Evolutionary conservation across 2,113 vertebrate species (phyloP).

Genomic region (Piaya cayana): DNA sequence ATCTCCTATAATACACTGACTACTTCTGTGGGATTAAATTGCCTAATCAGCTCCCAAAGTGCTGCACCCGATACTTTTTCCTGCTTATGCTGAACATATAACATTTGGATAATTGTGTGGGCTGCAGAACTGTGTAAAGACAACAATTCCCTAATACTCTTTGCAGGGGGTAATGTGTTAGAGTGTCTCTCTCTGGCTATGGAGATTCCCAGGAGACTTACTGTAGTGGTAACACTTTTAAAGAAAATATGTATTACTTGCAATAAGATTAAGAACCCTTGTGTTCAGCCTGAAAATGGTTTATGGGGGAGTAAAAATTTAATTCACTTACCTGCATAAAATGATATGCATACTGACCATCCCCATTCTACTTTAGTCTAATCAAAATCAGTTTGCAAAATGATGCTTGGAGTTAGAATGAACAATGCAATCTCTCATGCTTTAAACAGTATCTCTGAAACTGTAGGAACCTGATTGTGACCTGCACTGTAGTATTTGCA

Average conservation of each 20-base stretch:
- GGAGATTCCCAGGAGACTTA: background rate
- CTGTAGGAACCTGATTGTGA: background rate
- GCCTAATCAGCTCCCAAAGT: background rate
- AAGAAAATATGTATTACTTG: background rate
- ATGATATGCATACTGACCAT: background rate
- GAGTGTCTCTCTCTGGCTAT: fast-evolving
- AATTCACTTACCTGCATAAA: background rate
- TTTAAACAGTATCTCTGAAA: background rate
- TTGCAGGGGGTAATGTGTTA: background rate
- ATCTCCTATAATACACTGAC: background rate
- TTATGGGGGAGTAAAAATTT: background rate
- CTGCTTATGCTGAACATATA: background rate
- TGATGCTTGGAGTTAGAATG: background rate
- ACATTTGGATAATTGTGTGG: background rate
- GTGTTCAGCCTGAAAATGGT: background rate
- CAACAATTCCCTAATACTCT: background rate
- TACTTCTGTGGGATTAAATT: conserved; percentile 28
- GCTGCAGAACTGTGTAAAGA: background rate
- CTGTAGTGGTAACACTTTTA: background rate
- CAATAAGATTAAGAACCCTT: background rate
- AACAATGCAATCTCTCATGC: background rate
- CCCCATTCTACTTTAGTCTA: background rate
- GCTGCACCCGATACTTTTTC: conserved; percentile 3
- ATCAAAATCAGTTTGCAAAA: background rate
- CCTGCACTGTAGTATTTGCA: background rate